Percentiles rank a stretch among this genome's conserved stretches.
These are phyloP conservation scores for Lindbergichthys nudifrons DNA, from an alignment of 2,797 vertebrate genomes.

Conservation along the genomic window DNA sequence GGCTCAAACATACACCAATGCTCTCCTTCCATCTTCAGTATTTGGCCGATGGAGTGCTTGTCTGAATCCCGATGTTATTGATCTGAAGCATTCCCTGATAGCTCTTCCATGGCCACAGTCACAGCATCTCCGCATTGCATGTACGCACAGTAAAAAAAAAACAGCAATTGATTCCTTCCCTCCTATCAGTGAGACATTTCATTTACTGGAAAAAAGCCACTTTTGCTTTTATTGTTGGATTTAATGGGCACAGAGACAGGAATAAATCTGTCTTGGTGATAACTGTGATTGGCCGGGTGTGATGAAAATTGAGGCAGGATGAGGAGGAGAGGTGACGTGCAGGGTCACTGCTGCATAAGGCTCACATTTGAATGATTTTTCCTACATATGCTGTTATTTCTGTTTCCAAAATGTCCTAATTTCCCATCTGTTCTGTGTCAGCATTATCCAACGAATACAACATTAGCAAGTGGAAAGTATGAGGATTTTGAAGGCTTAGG, in stretches of 20 bases:
- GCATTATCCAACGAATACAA: slow-evolving; percentile 22
- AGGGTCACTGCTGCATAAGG: slow-evolving; percentile 29
- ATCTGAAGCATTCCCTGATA: slow-evolving; percentile 68
- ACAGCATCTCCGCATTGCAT: slow-evolving; percentile 57
- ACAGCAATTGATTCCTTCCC: slow-evolving; percentile 63
- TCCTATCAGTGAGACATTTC: slow-evolving; percentile 59
- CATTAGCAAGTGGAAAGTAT: slow-evolving; percentile 16
- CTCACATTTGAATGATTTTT: slow-evolving; percentile 22
- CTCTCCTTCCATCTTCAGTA: slow-evolving; percentile 17
- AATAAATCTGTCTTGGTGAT: slow-evolving; percentile 53
- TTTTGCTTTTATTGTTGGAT: slow-evolving; percentile 58
- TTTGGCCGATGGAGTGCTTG: slow-evolving; percentile 52
- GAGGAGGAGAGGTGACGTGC: slow-evolving; percentile 1
- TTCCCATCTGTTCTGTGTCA: slow-evolving; percentile 38
- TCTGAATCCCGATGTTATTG: slow-evolving; percentile 68
- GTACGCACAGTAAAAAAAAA: slow-evolving; percentile 52
- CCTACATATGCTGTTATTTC: slow-evolving; percentile 32
- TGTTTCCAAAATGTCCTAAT: slow-evolving; percentile 23
- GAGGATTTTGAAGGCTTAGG: slow-evolving; percentile 7
- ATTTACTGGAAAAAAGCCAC: slow-evolving; percentile 70
- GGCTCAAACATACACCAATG: slow-evolving; percentile 7
- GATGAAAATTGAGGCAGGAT: slow-evolving; percentile 29
- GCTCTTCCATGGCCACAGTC: slow-evolving; percentile 60
- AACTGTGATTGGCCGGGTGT: slow-evolving; percentile 37
- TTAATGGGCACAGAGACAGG: slow-evolving; percentile 53